Base-by-base conservation (phyloP, 2,797 vertebrate genomes). In the Pipistrellus nathusii region DNA sequence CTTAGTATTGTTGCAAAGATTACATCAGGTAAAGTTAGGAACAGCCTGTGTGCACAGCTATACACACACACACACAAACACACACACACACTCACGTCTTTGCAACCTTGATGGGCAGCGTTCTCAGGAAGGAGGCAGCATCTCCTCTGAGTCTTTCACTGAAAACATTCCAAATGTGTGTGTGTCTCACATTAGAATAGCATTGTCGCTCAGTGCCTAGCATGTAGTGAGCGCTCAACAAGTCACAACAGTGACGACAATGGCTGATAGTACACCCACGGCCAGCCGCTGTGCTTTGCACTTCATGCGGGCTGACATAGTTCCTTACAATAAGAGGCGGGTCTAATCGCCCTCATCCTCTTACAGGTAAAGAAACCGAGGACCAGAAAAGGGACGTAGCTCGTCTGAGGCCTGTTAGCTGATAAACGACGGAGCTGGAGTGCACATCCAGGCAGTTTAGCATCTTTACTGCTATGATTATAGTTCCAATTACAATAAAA, bases 121-220 rank as follows among this genome's bases (percentile, higher is more conserved):
- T 10, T 55, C 48, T 86, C 86, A 78, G 93, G 95, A 94, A 96
- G 76, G 80, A 94, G 89, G 85, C 11, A 0, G 75, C 48, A 76
- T 35, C 57, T 94, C 84, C 86, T 48, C 66, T 0, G 25, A 89
- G 48, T 69, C 85, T 69, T 57, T 81, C 88, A 57, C 38, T 51
- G 71, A 66, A 84, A 89, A 68, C 46, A 11, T 57, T 59, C 30
- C 18, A 44, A 53, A 35, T 15, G 78, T 76, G 51, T 66, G 55
- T 38, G 1, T 8, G 88, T 23, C 48, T 78, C 68, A 20, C 18
- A 3, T 53, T 41, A 35, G 73, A 62, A 64, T 1, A 21, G 38
- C 15, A 25, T 66, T 35, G 27, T 3, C 41, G 15, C 72, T 72
- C 12, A 0, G 51, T 8, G 15, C 76, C 75, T 21, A 20, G 57